Evolutionary conservation across 2,113 vertebrate species (phyloP).

Genomic region (Vulpes lagopus): DNA sequence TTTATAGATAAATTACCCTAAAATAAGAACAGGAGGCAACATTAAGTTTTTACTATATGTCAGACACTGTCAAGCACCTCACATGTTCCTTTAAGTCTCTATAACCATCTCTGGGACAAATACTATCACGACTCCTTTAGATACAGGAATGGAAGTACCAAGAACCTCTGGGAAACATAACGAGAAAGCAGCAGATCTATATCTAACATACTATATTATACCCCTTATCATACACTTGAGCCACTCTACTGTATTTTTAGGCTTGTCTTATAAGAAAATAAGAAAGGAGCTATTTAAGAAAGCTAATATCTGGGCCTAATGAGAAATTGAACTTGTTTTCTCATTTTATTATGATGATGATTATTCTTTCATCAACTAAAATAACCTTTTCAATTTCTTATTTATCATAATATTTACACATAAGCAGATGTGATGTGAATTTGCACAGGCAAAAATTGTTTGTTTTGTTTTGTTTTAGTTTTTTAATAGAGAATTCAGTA

Average conservation of each 20-base stretch:
- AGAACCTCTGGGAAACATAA: neutral
- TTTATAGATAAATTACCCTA: neutral
- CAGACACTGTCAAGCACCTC: neutral
- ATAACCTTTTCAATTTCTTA: neutral
- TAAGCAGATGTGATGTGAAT: neutral
- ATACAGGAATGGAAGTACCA: neutral
- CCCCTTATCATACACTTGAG: neutral
- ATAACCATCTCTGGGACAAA: neutral
- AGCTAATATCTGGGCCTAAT: neutral
- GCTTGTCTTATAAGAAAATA: neutral
- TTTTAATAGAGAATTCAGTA: neutral
- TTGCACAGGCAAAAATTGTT: neutral
- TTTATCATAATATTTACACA: neutral
- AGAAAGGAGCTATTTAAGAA: conserved; percentile 34
- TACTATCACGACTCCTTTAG: neutral
- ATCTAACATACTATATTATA: neutral
- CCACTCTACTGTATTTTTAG: neutral
- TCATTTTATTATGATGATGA: neutral
- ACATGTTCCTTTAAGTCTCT: neutral
- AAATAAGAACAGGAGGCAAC: neutral
- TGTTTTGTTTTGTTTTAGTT: neutral
- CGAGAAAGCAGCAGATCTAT: neutral
- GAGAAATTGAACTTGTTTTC: neutral
- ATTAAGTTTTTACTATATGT: neutral
- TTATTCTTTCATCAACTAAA: conserved; percentile 5